Evolutionary conservation across 1,140 invertebrate species (phyloP).

Genomic region (Halictus rubicundus): DNA sequence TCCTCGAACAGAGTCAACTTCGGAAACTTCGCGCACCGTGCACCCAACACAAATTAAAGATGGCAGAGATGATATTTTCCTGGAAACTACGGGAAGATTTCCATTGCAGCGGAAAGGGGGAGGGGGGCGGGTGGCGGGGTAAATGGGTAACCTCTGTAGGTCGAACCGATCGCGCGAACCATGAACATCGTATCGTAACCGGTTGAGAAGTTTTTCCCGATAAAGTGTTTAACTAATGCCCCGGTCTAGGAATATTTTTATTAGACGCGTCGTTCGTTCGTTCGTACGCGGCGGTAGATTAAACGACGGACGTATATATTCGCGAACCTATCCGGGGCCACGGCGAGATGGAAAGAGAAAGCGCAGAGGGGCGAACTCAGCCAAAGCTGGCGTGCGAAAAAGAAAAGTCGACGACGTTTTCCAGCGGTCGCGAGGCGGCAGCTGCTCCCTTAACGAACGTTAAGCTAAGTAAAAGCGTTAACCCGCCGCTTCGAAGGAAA

Average conservation of each 20-base stretch:
- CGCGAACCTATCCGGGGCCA: not conserved
- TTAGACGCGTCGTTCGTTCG: conserved; percentile 2
- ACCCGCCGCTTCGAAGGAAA: conserved; percentile 61
- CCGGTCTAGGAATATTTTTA: not conserved
- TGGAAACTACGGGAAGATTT: no score
- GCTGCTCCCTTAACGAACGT: conserved; percentile 70
- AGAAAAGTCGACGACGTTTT: conserved; percentile 58
- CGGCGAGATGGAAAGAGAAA: not conserved
- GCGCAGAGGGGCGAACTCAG: conserved; percentile 2
- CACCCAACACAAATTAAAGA: no score
- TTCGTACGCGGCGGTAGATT: conserved; percentile 16
- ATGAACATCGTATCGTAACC: no score
- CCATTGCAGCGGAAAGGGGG: no score
- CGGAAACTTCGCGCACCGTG: no score
- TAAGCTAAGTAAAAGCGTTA: conserved; percentile 73
- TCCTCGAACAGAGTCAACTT: no score
- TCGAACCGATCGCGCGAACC: not conserved
- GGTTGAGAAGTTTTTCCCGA: not conserved
- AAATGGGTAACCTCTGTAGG: no score
- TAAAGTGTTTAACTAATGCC: not conserved
- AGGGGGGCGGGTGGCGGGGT: no score
- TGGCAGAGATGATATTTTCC: no score
- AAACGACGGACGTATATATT: conserved; percentile 9
- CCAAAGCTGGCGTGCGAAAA: conserved; percentile 43
- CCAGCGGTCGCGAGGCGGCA: conserved; percentile 48